These are phyloP conservation scores for Erannis defoliaria DNA, from an alignment of 2,888 invertebrate species.

Conservation along the genomic window DNA sequence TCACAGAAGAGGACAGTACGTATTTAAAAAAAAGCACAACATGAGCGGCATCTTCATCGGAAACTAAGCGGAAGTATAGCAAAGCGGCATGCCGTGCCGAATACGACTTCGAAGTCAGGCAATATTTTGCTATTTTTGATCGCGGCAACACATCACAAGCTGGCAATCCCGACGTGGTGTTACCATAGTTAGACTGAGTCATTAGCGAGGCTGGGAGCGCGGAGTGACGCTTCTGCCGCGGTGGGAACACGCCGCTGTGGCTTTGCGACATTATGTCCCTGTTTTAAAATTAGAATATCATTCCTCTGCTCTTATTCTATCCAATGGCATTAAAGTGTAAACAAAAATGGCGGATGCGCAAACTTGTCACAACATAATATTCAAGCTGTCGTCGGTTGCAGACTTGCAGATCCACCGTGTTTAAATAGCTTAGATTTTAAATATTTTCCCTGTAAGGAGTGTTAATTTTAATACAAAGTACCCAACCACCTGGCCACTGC, in stretches of 20 bases:
- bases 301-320: neutral
- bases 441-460: too few species aligned
- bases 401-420: neutral
- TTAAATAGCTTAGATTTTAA: neutral
- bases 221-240: slow-evolving; percentile 66
- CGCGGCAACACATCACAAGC: slow-evolving; percentile 50
- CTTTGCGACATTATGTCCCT: slow-evolving; percentile 84
- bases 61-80: neutral
- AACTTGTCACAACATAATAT: neutral
- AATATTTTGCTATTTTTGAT: slow-evolving; percentile 35
- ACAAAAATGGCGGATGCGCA: neutral
- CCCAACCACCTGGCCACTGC: neutral
- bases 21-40: slow-evolving; percentile 9
- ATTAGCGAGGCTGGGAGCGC: slow-evolving; percentile 64
- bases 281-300: slow-evolving; percentile 41
- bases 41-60: neutral
- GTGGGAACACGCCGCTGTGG: slow-evolving; percentile 78
- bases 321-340: neutral
- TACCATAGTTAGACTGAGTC: slow-evolving; percentile 84
- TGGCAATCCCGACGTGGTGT: slow-evolving; percentile 57
- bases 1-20: slow-evolving; percentile 14
- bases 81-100: slow-evolving; percentile 27
- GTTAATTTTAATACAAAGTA: neutral
- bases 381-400: neutral
- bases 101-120: slow-evolving; percentile 32